These are phyloP conservation scores for Polymixis lichenea DNA, from an alignment of 2,888 invertebrate species.

Conservation along the genomic window DNA sequence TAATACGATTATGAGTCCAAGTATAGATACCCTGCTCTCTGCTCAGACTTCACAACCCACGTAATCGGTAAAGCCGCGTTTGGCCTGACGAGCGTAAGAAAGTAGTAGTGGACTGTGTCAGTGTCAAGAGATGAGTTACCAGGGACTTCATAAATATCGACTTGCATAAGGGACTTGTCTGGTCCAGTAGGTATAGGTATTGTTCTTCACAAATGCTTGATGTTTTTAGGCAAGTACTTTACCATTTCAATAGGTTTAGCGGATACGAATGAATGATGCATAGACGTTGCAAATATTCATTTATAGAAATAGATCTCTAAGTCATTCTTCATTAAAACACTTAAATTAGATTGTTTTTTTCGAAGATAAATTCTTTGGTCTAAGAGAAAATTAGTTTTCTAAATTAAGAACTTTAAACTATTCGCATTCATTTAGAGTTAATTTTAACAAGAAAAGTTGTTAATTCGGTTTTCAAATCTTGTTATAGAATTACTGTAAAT, in stretches of 20 bases:
- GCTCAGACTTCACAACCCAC: slow-evolving; percentile 72
- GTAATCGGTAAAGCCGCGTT: slow-evolving; percentile 73
- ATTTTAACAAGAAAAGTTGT: slow-evolving; percentile 23
- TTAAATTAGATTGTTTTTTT: neutral
- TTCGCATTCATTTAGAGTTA: neutral
- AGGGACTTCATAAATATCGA: slow-evolving; percentile 70
- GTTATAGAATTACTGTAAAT: neutral
- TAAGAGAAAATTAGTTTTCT: slow-evolving; percentile 7
- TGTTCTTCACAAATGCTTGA: slow-evolving; percentile 74
- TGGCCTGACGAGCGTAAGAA: slow-evolving; percentile 66
- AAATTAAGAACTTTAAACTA: slow-evolving; percentile 21
- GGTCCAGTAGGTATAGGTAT: slow-evolving; percentile 68
- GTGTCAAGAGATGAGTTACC: slow-evolving; percentile 71
- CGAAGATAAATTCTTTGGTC: neutral
- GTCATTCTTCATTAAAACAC: neutral
- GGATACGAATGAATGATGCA: neutral
- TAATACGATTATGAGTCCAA: no score
- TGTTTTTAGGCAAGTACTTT: slow-evolving; percentile 53
- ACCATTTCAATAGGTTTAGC: neutral
- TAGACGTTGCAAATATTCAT: neutral
- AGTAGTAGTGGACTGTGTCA: slow-evolving; percentile 69
- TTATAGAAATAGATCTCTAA: neutral
- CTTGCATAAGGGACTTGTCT: slow-evolving; percentile 62
- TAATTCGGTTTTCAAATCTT: slow-evolving; percentile 13
- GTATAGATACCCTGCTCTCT: neutral